phyloP scores from a whole-genome alignment of 2,113 vertebrate genomes.

The Dascyllus trimaculatus region DNA sequence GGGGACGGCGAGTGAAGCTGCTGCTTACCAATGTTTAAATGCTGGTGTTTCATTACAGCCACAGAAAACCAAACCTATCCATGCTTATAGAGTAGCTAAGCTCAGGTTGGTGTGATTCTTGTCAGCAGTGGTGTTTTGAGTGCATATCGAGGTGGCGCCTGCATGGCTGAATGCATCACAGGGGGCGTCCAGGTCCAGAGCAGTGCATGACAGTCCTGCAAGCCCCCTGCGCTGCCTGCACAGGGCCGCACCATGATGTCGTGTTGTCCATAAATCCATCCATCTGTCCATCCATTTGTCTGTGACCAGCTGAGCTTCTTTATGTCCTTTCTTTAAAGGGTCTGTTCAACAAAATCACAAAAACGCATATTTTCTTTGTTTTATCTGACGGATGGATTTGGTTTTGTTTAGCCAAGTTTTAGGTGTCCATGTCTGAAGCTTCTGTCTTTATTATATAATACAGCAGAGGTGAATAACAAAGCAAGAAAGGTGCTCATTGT shows the following conservation, averaged over 20 bases:
- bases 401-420: not conserved
- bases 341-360: conserved; percentile 41
- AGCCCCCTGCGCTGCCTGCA: conserved; percentile 35
- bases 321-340: conserved; percentile 37
- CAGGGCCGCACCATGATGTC: conserved; percentile 47
- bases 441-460: too few relatives aligned
- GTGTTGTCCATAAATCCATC: conserved; percentile 27
- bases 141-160: conserved; percentile 61
- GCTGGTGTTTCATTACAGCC: not conserved
- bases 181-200: conserved; percentile 27
- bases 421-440: too few relatives aligned
- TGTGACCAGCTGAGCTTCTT: conserved; percentile 48
- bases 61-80: not conserved
- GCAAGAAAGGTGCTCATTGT: too few relatives aligned
- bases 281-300: conserved; percentile 27
- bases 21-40: not conserved
- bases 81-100: not conserved
- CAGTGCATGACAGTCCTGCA: conserved; percentile 66
- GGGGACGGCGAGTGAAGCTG: not conserved
- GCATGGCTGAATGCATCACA: conserved; percentile 73
- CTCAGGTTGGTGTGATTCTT: not conserved
- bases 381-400: not conserved
- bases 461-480: too few relatives aligned
- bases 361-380: conserved; percentile 6
- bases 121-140: conserved; percentile 67